Conservation (phyloP, 2,797 vertebrate genomes). For the Melanotaenia pygmaea region DNA sequence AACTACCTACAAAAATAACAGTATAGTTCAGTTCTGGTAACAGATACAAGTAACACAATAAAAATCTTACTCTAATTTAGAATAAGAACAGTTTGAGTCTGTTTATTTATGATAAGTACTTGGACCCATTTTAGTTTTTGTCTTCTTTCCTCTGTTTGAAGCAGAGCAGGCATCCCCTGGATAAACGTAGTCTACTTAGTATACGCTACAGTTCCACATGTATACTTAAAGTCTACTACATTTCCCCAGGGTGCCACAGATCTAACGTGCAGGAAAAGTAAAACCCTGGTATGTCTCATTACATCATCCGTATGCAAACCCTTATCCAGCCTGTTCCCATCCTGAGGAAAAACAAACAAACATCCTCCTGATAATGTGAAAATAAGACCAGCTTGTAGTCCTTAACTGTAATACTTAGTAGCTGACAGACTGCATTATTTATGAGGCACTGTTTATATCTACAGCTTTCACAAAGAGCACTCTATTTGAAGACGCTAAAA, state of each 20-base stretch:
- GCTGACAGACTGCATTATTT: conserved; percentile 27
- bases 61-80: too few relatives aligned
- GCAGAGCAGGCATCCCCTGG: conserved; percentile 65
- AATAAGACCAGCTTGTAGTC: conserved; percentile 2
- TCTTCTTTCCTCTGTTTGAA: background rate
- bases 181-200: conserved; percentile 88
- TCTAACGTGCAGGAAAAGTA: conserved; percentile 19
- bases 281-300: background rate
- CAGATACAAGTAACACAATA: background rate
- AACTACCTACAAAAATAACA: background rate
- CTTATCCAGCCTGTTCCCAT: conserved; percentile 17
- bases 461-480: conserved; percentile 31
- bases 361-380: conserved; percentile 19
- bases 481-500: background rate
- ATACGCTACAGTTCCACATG: conserved; percentile 78
- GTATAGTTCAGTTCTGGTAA: background rate
- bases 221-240: conserved; percentile 87
- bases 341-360: background rate
- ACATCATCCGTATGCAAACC: background rate
- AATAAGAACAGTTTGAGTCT: too few relatives aligned
- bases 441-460: conserved; percentile 49
- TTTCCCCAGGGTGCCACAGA: conserved; percentile 77
- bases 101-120: background rate
- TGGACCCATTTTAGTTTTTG: background rate
- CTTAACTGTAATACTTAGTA: conserved; percentile 23